Conservation (phyloP, 2,113 vertebrate genomes). For the Aviceda subcristata region DNA sequence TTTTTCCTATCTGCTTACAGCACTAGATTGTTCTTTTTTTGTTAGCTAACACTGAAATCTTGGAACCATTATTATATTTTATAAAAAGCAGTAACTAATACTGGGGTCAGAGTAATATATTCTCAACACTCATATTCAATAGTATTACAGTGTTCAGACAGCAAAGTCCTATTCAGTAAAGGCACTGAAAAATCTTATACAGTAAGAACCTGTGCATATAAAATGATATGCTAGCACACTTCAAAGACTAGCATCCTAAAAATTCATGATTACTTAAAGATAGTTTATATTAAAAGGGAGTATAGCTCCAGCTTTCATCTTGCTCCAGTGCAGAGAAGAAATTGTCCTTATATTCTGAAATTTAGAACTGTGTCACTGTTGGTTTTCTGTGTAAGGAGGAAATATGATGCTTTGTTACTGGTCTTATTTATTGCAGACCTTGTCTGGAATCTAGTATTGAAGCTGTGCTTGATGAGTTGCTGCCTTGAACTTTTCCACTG, state of each 20-base stretch:
- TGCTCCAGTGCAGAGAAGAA: conserved; percentile 23
- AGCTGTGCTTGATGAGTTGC: conserved; percentile 79
- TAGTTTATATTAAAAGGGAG: conserved; percentile 32
- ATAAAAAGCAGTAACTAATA: conserved; percentile 12
- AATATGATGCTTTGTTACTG: conserved; percentile 75
- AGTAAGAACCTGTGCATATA: conserved; percentile 17
- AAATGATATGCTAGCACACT: conserved; percentile 33
- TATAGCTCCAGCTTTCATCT: conserved; percentile 35
- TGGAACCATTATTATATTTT: conserved; percentile 48
- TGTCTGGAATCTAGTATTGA: conserved; percentile 77
- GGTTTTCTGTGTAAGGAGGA: conserved; percentile 73
- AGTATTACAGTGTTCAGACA: not conserved
- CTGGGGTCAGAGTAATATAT: conserved; percentile 41
- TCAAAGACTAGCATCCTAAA: conserved; percentile 41
- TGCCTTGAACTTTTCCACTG: conserved; percentile 82
- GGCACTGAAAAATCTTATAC: conserved; percentile 9
- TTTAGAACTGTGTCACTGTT: conserved; percentile 67
- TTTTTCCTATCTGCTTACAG: conserved; percentile 70
- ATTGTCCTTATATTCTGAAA: conserved; percentile 62
- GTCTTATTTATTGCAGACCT: conserved; percentile 81
- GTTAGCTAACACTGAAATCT: conserved; percentile 64
- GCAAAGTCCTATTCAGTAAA: not conserved
- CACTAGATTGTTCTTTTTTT: conserved; percentile 67
- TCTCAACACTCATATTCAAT: conserved; percentile 13
- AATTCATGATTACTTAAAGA: conserved; percentile 23